Evolutionary conservation across 1,140 invertebrate species (phyloP), one percentile per base, ranked within the genome.

Genomic region (Armadillidium nasatum): DNA sequence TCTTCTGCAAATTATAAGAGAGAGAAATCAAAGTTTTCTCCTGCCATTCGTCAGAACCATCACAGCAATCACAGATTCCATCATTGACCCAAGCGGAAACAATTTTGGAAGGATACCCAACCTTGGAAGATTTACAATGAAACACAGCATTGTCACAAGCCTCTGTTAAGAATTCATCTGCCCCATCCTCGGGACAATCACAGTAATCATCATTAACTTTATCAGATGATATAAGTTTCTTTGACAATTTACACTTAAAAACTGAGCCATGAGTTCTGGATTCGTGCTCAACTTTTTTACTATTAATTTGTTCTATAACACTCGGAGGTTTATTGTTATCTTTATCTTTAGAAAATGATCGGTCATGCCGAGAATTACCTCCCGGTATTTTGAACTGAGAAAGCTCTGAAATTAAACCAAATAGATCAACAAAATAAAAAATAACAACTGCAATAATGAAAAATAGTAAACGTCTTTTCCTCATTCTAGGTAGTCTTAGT

Each of bases 31-130:
- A n/a, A 19, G 71, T 78, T 19, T 79, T 80, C 44, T 82, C 81
- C 19, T 80, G 44, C 88, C 89, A 90, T 83, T 93, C 92, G 84
- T 93, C 92, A 54, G 91, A 92, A 44, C 92, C 92, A 86, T 93
- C 92, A 85, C 91, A 93, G 68, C 84, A 93, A 84, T 93, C 86
- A 83, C 86, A 87, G 45, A 87, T 83, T 43, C 86, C 86, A 83
- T 87, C 86, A 82, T 86, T 86, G 4, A 86, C 86, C 79, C 83
- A 82, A 67, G 82, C 83, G 23, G 85, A 84, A 13, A 79, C 77
- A 46, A 82, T 75, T 15, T 78, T 80, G 69, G 76, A 74, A 11
- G 81, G 77, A 45, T 77, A 78, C 67, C 9, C 72, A 19, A 68
- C 70, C 10, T 46, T 70, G 67, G 43, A 22, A 43, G 85, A 86